Evolutionary conservation across 2,797 vertebrate species (phyloP).

Genomic region (Acipenser transmontanus): DNA sequence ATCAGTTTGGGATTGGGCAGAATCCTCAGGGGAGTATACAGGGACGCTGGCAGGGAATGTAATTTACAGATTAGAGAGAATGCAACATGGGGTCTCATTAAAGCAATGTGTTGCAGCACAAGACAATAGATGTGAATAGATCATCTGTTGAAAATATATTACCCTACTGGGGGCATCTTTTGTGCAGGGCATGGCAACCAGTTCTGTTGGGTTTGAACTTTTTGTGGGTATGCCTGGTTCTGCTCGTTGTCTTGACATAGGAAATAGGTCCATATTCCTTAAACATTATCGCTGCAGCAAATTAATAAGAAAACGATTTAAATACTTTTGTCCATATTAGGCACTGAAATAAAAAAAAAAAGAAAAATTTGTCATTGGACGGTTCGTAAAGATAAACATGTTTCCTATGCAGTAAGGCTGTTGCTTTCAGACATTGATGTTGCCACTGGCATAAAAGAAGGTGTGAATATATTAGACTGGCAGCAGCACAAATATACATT

Average conservation of each 20-base stretch:
- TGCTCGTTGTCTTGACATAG: not conserved
- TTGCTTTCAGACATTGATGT: too few relatives aligned
- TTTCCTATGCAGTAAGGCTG: too few relatives aligned
- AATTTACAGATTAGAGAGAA: conserved; percentile 27
- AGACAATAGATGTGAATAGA: conserved; percentile 23
- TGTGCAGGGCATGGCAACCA: conserved; percentile 19
- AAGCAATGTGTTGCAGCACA: conserved; percentile 15
- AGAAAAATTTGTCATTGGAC: too few relatives aligned
- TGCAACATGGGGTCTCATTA: conserved; percentile 21
- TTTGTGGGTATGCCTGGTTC: conserved; percentile 24
- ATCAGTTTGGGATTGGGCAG: conserved; percentile 25
- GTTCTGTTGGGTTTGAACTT: conserved; percentile 22
- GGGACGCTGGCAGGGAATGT: conserved; percentile 14
- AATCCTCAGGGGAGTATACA: conserved; percentile 26
- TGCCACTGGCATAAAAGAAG: too few relatives aligned
- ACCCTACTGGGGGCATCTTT: conserved; percentile 22
- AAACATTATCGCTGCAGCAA: too few relatives aligned
- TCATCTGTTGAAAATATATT: conserved; percentile 26
- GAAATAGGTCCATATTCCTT: too few relatives aligned
- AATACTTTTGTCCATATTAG: too few relatives aligned
- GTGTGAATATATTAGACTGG: not conserved
- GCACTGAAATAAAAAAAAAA: too few relatives aligned
- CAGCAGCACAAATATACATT: too few relatives aligned
- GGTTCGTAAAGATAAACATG: too few relatives aligned
- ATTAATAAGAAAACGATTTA: too few relatives aligned